Evolutionary conservation across 1,140 invertebrate genomes (phyloP).

Genomic region (Hylaeus anthracinus): DNA sequence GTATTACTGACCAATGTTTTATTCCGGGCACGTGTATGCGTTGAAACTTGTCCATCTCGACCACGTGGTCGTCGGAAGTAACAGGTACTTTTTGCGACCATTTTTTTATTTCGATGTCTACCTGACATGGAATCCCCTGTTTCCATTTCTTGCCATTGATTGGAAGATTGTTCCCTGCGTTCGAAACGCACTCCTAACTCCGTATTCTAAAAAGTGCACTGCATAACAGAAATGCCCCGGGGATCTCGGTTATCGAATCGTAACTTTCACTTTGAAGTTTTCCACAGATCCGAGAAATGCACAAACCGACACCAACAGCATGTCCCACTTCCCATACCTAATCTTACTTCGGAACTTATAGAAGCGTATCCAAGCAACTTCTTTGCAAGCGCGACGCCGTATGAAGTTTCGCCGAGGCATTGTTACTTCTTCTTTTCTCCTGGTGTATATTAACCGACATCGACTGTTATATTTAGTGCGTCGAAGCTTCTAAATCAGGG

Average conservation of each 20-base stretch:
- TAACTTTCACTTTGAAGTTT: constrained; percentile 27
- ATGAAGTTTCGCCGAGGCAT: neutral
- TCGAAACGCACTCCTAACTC: neutral
- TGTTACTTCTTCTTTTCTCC: neutral
- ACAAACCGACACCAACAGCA: constrained; percentile 11
- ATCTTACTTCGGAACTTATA: constrained; percentile 17
- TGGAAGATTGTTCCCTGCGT: neutral
- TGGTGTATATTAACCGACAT: neutral
- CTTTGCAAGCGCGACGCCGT: neutral
- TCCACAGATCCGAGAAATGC: neutral
- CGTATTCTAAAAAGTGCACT: neutral
- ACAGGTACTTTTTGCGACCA: no score
- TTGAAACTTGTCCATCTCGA: neutral
- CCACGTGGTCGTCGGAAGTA: no score
- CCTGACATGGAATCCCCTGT: neutral
- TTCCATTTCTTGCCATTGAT: neutral
- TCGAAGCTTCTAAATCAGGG: no score
- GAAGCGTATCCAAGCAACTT: neutral
- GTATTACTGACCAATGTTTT: neutral
- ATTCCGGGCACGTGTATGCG: neutral
- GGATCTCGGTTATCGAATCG: constrained; percentile 4
- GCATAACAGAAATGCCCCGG: neutral
- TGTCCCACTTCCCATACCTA: constrained; percentile 8
- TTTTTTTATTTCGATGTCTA: no score
- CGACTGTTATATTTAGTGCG: no score